Evolutionary conservation across 2,888 invertebrate genomes (phyloP).

Genomic region (Carabus problematicus): DNA sequence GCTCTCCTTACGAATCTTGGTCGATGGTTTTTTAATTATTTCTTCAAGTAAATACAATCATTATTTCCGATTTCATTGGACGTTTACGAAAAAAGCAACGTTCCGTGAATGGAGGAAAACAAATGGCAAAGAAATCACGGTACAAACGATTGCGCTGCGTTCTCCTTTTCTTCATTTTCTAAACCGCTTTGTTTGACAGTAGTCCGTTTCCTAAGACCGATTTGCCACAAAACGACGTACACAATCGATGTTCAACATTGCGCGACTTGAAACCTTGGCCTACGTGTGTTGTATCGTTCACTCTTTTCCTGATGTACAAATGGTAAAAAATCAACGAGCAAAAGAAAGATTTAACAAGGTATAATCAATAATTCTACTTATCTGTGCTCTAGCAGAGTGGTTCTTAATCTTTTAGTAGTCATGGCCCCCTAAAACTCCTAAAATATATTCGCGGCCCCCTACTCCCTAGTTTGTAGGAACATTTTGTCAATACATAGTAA

Average conservation of each 20-base stretch:
- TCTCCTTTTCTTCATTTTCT: slow-evolving; percentile 17
- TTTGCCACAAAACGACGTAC: slow-evolving; percentile 1
- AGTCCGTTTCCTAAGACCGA: slow-evolving; percentile 16
- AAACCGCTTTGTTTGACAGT: slow-evolving; percentile 28
- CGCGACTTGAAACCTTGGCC: not conserved
- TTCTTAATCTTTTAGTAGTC: too few relatives aligned
- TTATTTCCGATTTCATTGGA: slow-evolving; percentile 8
- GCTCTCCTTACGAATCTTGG: not conserved
- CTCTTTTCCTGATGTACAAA: too few relatives aligned
- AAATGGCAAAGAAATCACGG: slow-evolving; percentile 10
- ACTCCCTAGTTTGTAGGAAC: too few relatives aligned
- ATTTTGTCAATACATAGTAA: too few relatives aligned
- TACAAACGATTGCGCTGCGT: slow-evolving; percentile 1
- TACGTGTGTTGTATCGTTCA: too few relatives aligned
- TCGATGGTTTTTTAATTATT: slow-evolving; percentile 7
- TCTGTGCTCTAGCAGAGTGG: too few relatives aligned
- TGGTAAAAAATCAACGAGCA: too few relatives aligned
- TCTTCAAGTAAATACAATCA: slow-evolving; percentile 2
- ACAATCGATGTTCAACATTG: slow-evolving; percentile 17
- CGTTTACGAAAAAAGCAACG: not conserved
- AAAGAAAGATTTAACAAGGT: too few relatives aligned
- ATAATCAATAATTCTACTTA: too few relatives aligned
- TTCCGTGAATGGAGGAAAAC: not conserved
- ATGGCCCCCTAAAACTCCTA: too few relatives aligned
- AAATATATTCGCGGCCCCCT: too few relatives aligned